phyloP scores from a whole-genome alignment of 2,797 vertebrate species.

The Centroberyx gerrardi region DNA sequence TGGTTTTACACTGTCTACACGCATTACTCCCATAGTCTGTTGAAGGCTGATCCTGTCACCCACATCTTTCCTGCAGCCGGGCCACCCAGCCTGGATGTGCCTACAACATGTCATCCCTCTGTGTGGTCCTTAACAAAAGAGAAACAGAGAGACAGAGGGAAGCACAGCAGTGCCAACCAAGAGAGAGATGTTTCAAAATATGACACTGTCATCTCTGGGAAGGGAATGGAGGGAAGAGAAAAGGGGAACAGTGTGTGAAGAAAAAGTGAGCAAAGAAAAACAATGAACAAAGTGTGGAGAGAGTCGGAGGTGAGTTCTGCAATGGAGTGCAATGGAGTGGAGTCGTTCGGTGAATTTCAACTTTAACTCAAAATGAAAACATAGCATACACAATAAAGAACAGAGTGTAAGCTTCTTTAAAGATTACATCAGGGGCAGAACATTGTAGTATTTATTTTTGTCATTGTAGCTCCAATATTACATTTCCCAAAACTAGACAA shows the following conservation, averaged over 20 bases:
- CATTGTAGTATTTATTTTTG: too few relatives aligned
- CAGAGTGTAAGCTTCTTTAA: neutral
- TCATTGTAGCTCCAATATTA: too few relatives aligned
- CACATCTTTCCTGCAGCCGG: constrained; percentile 85
- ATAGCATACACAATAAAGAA: neutral
- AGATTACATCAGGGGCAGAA: too few relatives aligned
- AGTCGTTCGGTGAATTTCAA: constrained; percentile 31
- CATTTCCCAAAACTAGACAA: too few relatives aligned
- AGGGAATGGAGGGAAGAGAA: constrained; percentile 55
- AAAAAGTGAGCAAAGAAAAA: constrained; percentile 50
- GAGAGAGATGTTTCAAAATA: constrained; percentile 87
- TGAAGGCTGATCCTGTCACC: constrained; percentile 88
- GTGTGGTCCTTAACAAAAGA: constrained; percentile 89
- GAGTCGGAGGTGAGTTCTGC: constrained; percentile 46
- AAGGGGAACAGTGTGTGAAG: neutral
- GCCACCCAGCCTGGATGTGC: constrained; percentile 88
- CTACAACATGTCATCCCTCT: constrained; percentile 88
- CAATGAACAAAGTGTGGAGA: constrained; percentile 28
- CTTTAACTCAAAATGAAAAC: neutral
- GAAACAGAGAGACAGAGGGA: constrained; percentile 82
- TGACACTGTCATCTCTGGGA: constrained; percentile 87
- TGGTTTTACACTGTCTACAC: constrained; percentile 89
- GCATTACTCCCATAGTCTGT: constrained; percentile 85
- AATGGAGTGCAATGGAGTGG: constrained; percentile 30
- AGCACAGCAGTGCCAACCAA: constrained; percentile 79